These are phyloP conservation scores for Pitangus sulphuratus DNA, from an alignment of 2,797 vertebrate genomes.

Conservation along the genomic window DNA sequence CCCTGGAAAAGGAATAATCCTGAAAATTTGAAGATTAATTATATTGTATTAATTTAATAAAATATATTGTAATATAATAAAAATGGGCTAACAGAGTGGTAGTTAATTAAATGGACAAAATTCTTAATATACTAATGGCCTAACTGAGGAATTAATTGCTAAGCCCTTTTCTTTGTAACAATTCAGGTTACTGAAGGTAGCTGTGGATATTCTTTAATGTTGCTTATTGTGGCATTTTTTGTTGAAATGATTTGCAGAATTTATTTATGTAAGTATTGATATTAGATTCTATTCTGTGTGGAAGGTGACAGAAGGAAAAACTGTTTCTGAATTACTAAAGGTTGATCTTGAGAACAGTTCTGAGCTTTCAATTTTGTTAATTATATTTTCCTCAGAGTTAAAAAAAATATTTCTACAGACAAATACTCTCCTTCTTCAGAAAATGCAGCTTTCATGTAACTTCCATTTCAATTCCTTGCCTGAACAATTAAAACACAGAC, in stretches of 20 bases:
- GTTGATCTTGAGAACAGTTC: neutral
- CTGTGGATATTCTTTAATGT: neutral
- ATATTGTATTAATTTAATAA: neutral
- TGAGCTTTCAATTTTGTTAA: neutral
- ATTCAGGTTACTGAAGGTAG: neutral
- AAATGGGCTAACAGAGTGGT: neutral
- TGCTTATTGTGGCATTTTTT: neutral
- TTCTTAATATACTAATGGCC: neutral
- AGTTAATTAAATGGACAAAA: neutral
- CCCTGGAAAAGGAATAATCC: neutral
- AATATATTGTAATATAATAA: neutral
- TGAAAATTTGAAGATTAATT: neutral
- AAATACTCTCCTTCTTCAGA: neutral
- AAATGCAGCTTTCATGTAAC: constrained; percentile 15
- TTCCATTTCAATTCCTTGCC: constrained; percentile 14
- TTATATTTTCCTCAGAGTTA: neutral
- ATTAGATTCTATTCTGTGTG: neutral
- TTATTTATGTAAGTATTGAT: neutral
- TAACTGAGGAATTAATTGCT: neutral
- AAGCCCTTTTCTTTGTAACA: neutral
- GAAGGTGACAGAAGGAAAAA: neutral
- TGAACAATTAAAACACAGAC: constrained; percentile 62
- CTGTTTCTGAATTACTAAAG: neutral
- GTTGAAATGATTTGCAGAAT: neutral
- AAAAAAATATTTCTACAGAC: neutral